Percentiles rank a stretch among this genome's conserved stretches.
These are phyloP conservation scores for Coenonympha arcania DNA, from an alignment of 2,888 invertebrate genomes.

Conservation along the genomic window DNA sequence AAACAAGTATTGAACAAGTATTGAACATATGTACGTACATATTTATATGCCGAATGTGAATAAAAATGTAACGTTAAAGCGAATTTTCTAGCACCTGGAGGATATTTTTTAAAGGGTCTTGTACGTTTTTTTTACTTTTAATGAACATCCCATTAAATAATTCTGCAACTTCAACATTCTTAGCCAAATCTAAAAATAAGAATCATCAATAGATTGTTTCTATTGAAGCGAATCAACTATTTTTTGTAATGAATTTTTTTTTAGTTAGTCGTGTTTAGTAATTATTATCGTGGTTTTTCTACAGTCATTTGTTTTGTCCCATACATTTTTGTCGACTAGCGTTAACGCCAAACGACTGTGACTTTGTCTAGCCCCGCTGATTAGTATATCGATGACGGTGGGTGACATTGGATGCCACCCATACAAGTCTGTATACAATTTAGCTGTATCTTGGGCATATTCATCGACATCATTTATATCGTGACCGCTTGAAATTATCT, in stretches of 20 bases:
- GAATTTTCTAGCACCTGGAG: not conserved
- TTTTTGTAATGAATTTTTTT: not conserved
- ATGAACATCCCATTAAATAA: not conserved
- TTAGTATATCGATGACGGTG: too few species aligned
- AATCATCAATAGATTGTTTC: not conserved
- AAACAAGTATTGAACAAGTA: not conserved
- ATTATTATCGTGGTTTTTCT: too few species aligned
- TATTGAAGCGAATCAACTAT: not conserved
- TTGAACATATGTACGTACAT: too few species aligned
- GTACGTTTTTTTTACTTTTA: not conserved
- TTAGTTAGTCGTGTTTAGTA: not conserved
- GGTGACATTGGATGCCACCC: too few species aligned
- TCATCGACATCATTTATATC: too few species aligned
- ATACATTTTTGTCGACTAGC: too few species aligned
- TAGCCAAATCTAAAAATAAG: not conserved
- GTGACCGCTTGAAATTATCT: too few species aligned
- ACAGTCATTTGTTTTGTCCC: too few species aligned
- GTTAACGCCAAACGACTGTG: too few species aligned
- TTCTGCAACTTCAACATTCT: slow-evolving; percentile 2
- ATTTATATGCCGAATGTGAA: not conserved
- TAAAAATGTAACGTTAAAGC: slow-evolving; percentile 3
- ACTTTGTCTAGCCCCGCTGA: too few species aligned
- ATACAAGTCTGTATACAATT: too few species aligned
- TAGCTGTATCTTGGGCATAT: too few species aligned
- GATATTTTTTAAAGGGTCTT: slow-evolving; percentile 1